Evolutionary conservation across 2,888 invertebrate genomes (phyloP).

Genomic region (Thyatira batis): DNA sequence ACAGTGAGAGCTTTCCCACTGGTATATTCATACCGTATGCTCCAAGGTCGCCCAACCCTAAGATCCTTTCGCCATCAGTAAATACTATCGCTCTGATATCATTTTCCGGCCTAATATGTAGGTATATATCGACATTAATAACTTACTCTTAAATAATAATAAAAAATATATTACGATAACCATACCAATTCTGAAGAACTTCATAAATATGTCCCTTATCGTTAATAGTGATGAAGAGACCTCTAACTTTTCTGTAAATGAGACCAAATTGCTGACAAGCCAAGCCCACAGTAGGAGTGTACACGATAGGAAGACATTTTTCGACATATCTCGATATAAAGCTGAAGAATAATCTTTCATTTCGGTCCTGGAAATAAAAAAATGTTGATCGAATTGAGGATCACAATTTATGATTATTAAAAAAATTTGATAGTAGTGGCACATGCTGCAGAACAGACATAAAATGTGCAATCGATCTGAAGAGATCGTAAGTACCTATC

Average conservation of each 20-base stretch:
- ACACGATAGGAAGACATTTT: constrained; percentile 95
- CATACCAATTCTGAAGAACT: constrained; percentile 91
- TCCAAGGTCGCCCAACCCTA: constrained; percentile 96
- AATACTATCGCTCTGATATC: constrained; percentile 92
- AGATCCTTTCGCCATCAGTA: constrained; percentile 96
- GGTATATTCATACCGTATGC: constrained; percentile 98
- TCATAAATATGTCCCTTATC: constrained; percentile 93
- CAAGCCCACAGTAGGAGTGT: constrained; percentile 96
- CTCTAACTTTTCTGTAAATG: constrained; percentile 93
- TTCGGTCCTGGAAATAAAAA: constrained; percentile 86
- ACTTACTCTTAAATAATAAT: no score
- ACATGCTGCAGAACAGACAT: no score
- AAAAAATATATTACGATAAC: constrained; percentile 35
- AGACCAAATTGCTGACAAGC: constrained; percentile 97
- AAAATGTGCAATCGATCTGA: no score
- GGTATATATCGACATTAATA: background rate
- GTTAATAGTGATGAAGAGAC: constrained; percentile 94
- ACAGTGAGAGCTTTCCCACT: constrained; percentile 95
- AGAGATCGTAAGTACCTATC: no score
- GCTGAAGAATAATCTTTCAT: constrained; percentile 95
- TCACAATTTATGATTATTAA: no score
- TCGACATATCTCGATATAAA: constrained; percentile 93
- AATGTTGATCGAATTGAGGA: background rate
- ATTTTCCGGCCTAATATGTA: constrained; percentile 85
- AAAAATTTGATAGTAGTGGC: no score